Conservation (phyloP, 2,113 vertebrate genomes). For the Alethe diademata region DNA sequence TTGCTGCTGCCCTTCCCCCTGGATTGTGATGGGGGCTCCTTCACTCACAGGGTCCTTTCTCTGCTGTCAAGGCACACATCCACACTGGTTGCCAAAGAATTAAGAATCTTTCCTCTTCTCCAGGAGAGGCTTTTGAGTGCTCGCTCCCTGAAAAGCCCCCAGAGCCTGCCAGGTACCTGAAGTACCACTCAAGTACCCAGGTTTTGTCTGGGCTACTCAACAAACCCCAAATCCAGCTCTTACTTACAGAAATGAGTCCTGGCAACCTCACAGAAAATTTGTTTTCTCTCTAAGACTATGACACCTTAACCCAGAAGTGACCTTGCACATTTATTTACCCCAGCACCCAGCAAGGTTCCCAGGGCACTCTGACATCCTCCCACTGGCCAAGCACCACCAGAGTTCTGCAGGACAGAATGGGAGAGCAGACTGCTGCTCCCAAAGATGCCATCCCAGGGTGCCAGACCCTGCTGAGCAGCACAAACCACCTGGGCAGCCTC, state of each 20-base stretch:
- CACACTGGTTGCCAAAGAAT: not conserved
- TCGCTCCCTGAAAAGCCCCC: not conserved
- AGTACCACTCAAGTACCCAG: not conserved
- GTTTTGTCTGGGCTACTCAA: not conserved
- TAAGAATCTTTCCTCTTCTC: not conserved
- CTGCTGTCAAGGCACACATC: not conserved
- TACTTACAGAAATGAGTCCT: not conserved
- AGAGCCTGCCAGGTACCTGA: not conserved
- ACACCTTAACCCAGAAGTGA: not conserved
- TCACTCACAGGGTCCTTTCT: not conserved
- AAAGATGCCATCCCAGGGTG: not conserved
- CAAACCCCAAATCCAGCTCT: not conserved
- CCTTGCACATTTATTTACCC: not conserved
- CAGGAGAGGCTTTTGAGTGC: not conserved
- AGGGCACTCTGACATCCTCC: not conserved
- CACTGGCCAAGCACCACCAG: accelerated
- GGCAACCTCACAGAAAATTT: not conserved
- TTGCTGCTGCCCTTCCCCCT: not conserved
- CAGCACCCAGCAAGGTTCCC: not conserved
- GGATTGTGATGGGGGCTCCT: accelerated
- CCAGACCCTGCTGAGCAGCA: not conserved
- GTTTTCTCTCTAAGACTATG: not conserved
- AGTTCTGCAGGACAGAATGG: not conserved
- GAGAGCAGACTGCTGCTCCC: not conserved
- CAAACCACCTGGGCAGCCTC: not conserved